Base-by-base conservation (phyloP, 2,888 invertebrate genomes). In the Tinea pellionella region DNA sequence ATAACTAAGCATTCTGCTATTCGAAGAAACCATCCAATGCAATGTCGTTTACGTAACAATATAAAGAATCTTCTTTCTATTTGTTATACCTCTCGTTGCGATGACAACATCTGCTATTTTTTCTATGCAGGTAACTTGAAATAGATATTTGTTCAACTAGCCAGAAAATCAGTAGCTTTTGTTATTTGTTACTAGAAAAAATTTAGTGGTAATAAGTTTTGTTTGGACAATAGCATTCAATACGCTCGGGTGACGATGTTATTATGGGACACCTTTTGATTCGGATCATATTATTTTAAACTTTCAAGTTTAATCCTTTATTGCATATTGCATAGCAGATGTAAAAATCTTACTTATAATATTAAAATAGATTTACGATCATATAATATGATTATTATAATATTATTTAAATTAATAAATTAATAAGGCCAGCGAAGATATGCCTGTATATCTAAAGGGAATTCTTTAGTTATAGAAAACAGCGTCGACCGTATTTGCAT, bases 1-100 rank as follows among this genome's bases (percentile, higher is more conserved):
- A 87, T 86, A 83, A 78, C 82, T 82, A 86, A 87, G 80, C 80
- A 80, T 81, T 86, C 80, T 77, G 80, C 80, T 77, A 85, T 86
- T 85, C 86, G 80, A 71, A 69, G 85, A 86, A 87, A 75, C 77
- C 76, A 72, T 77, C 78, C 74, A 82, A 83, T 79, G 74, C 78
- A 73, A 59, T 41, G 41, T 78, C 78, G 80, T 82, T 81, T 78
- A 72, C 69, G 75, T 74, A 78, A 86, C 84, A 85, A 86, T 75
- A 60, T 67, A 77, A 72, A 67, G 71, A 70, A 75, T 75, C 74
- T 69, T 76, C 69, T 73, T 69, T 65, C 67, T 70, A 72, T 73
- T 81, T 84, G 77, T 80, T 72, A 69, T 66, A 65, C 64, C 69
- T 70, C 75, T 78, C 70, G 69, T 72, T 67, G 66, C 65, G 73